phyloP scores from a whole-genome alignment of 1,140 invertebrate species.

The Chrysopa pallens region DNA sequence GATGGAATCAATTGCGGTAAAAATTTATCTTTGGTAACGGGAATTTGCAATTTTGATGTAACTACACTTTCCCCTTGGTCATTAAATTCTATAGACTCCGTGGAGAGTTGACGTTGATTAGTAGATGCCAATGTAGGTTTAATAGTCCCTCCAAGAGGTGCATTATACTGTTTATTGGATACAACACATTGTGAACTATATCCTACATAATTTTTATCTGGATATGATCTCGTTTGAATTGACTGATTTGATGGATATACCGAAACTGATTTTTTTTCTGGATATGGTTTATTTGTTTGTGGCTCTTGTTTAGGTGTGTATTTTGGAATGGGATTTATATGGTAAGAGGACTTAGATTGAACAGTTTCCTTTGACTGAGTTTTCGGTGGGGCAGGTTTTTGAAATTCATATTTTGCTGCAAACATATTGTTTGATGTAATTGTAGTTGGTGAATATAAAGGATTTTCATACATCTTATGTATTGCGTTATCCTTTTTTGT shows the following conservation, averaged over 20 bases:
- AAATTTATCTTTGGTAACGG: slow-evolving; percentile 7
- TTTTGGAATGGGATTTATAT: no score
- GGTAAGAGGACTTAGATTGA: no score
- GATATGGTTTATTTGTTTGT: not conserved
- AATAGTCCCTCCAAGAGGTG: slow-evolving; percentile 10
- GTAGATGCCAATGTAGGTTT: slow-evolving; percentile 4
- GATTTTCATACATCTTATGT: no score
- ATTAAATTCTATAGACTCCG: slow-evolving; percentile 18
- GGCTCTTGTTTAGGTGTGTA: no score
- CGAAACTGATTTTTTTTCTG: not conserved
- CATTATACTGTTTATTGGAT: not conserved
- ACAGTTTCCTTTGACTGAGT: no score
- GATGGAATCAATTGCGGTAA: slow-evolving; percentile 7
- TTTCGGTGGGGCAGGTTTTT: no score
- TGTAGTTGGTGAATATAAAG: no score
- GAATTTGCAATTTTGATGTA: slow-evolving; percentile 24
- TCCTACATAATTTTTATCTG: not conserved
- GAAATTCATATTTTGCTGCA: no score
- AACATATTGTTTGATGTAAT: no score
- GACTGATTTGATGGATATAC: not conserved
- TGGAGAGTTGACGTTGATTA: slow-evolving; percentile 7
- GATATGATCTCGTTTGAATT: not conserved
- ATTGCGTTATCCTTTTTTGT: no score
- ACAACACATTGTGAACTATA: not conserved
- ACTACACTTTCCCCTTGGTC: slow-evolving; percentile 20